phyloP scores from a whole-genome alignment of 2,888 invertebrate species.

The Athalia rosae region DNA sequence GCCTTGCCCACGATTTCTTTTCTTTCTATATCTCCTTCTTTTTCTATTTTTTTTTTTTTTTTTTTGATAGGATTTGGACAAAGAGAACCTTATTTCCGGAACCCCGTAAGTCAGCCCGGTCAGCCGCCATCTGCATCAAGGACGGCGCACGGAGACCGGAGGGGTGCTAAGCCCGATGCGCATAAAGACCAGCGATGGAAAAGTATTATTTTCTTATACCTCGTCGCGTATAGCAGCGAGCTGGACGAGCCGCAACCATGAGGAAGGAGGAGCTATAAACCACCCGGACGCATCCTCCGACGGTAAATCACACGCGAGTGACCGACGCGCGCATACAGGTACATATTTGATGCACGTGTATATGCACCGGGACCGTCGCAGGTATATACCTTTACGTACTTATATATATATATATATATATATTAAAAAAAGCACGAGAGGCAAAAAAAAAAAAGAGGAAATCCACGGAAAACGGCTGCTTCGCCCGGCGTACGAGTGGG shows the following conservation, averaged over 20 bases:
- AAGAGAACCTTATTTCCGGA: slow-evolving; percentile 67
- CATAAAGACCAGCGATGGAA: slow-evolving; percentile 3
- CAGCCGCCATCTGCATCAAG: neutral
- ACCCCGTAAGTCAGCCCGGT: slow-evolving; percentile 32
- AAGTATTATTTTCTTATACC: neutral
- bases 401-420: too few relatives aligned
- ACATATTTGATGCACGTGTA: too few relatives aligned
- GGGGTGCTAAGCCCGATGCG: neutral
- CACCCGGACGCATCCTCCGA: slow-evolving; percentile 63
- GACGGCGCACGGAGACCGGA: neutral
- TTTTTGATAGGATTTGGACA: slow-evolving; percentile 61
- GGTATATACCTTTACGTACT: too few relatives aligned
- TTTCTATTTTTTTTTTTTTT: too few relatives aligned
- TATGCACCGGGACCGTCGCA: slow-evolving; percentile 46
- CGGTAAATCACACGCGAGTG: slow-evolving; percentile 63
- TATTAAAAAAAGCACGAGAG: slow-evolving; percentile 37
- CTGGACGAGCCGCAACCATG: slow-evolving; percentile 3
- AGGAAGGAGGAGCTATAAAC: slow-evolving; percentile 42
- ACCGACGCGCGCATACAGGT: slow-evolving; percentile 45
- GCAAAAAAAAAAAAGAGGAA: slow-evolving; percentile 41
- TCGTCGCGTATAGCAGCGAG: slow-evolving; percentile 7
- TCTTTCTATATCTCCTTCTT: slow-evolving; percentile 44
- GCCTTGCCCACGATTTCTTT: slow-evolving; percentile 45
- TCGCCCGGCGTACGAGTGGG: slow-evolving; percentile 49
- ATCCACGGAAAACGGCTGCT: slow-evolving; percentile 28